Base-by-base conservation (phyloP, 92 coral and sea anemone species). In the Umimayanthus kanabou region DNA sequence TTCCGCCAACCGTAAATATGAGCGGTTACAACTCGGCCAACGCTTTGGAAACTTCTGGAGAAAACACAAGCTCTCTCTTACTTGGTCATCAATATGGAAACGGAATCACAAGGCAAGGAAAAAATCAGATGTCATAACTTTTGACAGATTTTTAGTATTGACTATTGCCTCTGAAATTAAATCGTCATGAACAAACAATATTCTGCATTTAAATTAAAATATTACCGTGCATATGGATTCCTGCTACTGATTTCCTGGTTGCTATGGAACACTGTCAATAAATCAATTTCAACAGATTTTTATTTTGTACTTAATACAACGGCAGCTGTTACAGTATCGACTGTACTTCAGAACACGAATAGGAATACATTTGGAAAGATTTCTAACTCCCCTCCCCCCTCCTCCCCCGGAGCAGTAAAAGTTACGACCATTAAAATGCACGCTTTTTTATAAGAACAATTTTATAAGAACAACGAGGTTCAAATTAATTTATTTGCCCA, bases 31-130 rank as follows among this genome's bases (percentile, higher is more conserved):
- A 66, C 85, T 81, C 64, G 9, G 58, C 58, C 58, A 43, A 2
- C 71, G 76, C 22, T 39, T 65, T 81, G 14, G 85, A 81, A 15
- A 42, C 57, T 39, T 66, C 76, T 65, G 76, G 28, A 39, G 75
- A 39, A 23, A 65, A 23, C 71, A 23, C 76, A 39, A 70, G 33
- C 9, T 42, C 61, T 26, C 39, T 0, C 7, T 39, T 39, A 45
- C 47, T 22, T 25, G 55, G 75, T 49, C 75, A 81, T 47, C 82
- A 58, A 47, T 25, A 45, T 26, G 39, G 64, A 78, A 78, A 26
- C 25, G 85, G 73, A n/a, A 10, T 40, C 5, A 43, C 61, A 67
- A 81, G 47, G 85, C 72, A 81, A 66, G 85, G 39, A 13, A 75
- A 75, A 75, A 57, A 61, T 61, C 25, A 16, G 10, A 53, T 14